phyloP scores from a whole-genome alignment of 2,113 vertebrate genomes.

The Orthonyx spaldingii region DNA sequence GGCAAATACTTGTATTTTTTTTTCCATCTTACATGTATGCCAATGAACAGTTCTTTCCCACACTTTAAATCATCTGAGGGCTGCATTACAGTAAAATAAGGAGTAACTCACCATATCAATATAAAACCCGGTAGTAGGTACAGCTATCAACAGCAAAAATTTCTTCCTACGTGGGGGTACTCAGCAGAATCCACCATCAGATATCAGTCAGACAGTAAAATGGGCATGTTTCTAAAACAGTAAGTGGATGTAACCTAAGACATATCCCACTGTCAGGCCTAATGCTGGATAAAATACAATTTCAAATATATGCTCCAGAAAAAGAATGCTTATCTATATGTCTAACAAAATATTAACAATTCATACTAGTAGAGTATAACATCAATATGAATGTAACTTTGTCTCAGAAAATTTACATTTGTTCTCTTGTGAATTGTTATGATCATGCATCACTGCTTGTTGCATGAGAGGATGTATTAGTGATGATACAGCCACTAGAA shows the following conservation, averaged over 20 bases:
- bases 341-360: neutral
- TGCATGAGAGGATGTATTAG: neutral
- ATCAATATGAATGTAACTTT: neutral
- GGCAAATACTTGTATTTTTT: conserved; percentile 36
- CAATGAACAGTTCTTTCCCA: conserved; percentile 24
- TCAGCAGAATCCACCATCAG: neutral
- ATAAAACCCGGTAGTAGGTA: neutral
- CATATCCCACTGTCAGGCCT: neutral
- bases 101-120: neutral
- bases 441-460: neutral
- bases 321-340: neutral
- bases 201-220: neutral
- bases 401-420: neutral
- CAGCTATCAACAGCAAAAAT: neutral
- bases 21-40: neutral
- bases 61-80: conserved; percentile 20
- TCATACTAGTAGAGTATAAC: neutral
- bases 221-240: neutral
- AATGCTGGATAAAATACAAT: neutral
- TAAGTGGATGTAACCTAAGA: neutral
- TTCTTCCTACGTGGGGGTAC: neutral
- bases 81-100: neutral
- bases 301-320: neutral
- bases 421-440: neutral
- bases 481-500: neutral